phyloP scores from a whole-genome alignment of 2,797 vertebrate genomes.

The Ataeniobius toweri region DNA sequence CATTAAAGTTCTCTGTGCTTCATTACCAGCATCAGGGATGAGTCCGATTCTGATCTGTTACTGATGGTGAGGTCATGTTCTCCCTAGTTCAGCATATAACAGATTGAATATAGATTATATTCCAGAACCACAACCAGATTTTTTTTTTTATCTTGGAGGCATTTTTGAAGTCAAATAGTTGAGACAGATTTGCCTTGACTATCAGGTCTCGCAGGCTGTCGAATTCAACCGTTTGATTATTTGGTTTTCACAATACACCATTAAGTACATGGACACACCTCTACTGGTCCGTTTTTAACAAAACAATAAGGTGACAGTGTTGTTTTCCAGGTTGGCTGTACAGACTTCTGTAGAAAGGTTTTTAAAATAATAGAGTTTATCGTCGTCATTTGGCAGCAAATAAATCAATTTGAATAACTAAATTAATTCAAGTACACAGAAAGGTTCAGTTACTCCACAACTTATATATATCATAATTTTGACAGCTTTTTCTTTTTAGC shows the following conservation, averaged over 20 bases:
- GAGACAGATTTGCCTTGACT: constrained; percentile 3
- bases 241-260: not conserved
- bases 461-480: not conserved
- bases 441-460: not conserved
- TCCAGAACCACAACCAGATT: not conserved
- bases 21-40: not conserved
- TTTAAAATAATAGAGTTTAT: not conserved
- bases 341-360: not conserved
- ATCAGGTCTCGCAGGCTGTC: not conserved
- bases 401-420: not conserved
- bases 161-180: not conserved
- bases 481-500: not conserved
- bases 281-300: not conserved
- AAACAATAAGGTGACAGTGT: not conserved
- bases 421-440: not conserved
- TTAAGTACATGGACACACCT: not conserved
- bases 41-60: not conserved
- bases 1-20: not conserved
- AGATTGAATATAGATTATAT: not conserved
- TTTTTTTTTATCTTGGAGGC: not conserved
- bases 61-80: not conserved
- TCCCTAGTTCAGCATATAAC: not conserved
- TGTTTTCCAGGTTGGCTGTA: not conserved
- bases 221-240: not conserved
- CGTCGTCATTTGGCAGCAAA: not conserved